Evolutionary conservation across 2,888 invertebrate species (phyloP).

Genomic region (Pachymerium ferrugineum): DNA sequence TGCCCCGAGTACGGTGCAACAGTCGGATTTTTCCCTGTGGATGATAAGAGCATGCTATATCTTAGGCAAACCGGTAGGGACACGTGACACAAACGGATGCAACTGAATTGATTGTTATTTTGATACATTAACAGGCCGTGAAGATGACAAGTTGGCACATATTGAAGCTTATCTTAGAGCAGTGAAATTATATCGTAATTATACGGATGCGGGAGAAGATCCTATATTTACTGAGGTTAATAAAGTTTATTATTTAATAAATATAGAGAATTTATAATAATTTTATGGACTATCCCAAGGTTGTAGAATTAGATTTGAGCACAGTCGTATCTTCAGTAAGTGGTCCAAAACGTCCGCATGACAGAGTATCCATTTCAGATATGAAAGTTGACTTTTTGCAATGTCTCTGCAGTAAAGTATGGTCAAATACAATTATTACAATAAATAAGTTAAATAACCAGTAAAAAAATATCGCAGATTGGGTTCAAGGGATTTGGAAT

Average conservation of each 20-base stretch:
- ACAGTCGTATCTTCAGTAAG: conserved; percentile 91
- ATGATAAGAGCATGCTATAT: conserved; percentile 71
- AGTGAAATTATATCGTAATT: conserved; percentile 78
- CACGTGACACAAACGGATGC: not conserved
- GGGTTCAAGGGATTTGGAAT: conserved; percentile 90
- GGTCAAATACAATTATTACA: conserved; percentile 38
- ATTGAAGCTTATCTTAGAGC: conserved; percentile 76
- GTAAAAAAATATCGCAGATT: too few relatives aligned
- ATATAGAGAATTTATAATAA: not conserved
- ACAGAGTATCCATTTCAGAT: conserved; percentile 79
- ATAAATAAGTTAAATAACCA: too few relatives aligned
- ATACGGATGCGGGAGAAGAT: conserved; percentile 65
- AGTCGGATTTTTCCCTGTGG: conserved; percentile 90
- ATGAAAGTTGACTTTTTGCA: conserved; percentile 84
- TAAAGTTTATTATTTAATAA: too few relatives aligned
- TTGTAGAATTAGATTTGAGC: conserved; percentile 74
- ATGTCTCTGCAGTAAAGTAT: conserved; percentile 82
- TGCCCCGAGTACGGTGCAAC: conserved; percentile 98
- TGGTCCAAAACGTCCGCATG: conserved; percentile 95
- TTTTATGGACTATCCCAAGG: conserved; percentile 50
- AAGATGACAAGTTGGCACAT: conserved; percentile 59
- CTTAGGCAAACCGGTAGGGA: conserved; percentile 72
- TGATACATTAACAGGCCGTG: conserved; percentile 59
- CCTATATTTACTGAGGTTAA: conserved; percentile 67
- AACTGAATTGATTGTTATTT: not conserved